A percentile compares a stretch with the other conserved stretches of the same genome.
Evolutionary conservation across 2,888 invertebrate genomes (phyloP).

Genomic region (Plagodis dolabraria): DNA sequence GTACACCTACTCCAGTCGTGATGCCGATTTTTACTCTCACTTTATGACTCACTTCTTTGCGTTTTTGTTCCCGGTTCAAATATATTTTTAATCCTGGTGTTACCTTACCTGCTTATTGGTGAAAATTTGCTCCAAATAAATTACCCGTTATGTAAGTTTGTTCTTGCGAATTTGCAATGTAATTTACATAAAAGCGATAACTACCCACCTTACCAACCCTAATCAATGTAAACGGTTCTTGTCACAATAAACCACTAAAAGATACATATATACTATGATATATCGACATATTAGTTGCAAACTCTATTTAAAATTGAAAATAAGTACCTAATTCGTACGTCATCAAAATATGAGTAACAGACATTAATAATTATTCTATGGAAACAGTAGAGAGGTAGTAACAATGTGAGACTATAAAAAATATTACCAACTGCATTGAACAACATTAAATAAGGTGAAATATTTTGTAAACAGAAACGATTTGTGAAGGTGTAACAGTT

Average conservation of each 20-base stretch:
- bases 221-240: neutral
- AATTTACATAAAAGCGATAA: constrained; percentile 1
- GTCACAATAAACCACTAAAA: neutral
- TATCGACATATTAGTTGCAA: neutral
- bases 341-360: neutral
- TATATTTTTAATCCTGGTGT: neutral
- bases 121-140: too few relatives aligned
- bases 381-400: too few relatives aligned
- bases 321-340: neutral
- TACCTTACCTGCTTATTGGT: too few relatives aligned
- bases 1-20: constrained; percentile 31
- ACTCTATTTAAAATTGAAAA: neutral
- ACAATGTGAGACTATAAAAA: too few relatives aligned
- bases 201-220: too few relatives aligned
- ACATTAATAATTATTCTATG: too few relatives aligned
- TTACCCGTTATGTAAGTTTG: too few relatives aligned
- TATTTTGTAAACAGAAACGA: constrained; percentile 23
- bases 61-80: constrained; percentile 2
- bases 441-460: constrained; percentile 9
- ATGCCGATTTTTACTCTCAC: constrained; percentile 37
- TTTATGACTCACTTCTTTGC: constrained; percentile 37
- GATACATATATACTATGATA: too few relatives aligned
- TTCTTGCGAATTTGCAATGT: too few relatives aligned
- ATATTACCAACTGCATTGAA: too few relatives aligned
- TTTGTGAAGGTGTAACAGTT: constrained; percentile 32